Conservation (phyloP, 1,140 invertebrate genomes). For the Halesus radiatus region DNA sequence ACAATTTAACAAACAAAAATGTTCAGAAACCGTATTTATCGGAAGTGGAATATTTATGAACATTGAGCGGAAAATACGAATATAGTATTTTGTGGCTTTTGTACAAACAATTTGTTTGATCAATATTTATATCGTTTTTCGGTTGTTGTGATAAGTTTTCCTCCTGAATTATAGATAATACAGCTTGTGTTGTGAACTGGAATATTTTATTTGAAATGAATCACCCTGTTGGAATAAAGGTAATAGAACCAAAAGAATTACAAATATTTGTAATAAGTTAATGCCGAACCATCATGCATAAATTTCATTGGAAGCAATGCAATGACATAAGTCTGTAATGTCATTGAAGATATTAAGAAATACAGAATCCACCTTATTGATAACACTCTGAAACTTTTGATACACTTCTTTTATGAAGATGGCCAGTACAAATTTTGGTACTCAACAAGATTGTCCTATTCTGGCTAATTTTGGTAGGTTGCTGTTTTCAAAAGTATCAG, state of each 20-base stretch:
- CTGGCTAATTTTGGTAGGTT: too few species aligned
- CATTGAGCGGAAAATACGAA: constrained; percentile 7
- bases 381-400: not conserved
- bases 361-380: too few species aligned
- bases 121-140: constrained; percentile 21
- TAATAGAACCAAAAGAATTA: constrained; percentile 64
- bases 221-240: constrained; percentile 63
- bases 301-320: constrained; percentile 65
- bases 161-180: not conserved
- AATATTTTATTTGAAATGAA: constrained; percentile 56
- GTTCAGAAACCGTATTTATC: too few species aligned
- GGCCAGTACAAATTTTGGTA: too few species aligned
- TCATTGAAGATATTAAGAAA: too few species aligned
- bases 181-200: not conserved
- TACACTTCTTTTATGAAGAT: too few species aligned
- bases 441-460: too few species aligned
- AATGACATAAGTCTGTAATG: too few species aligned
- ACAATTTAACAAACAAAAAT: too few species aligned
- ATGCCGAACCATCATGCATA: constrained; percentile 63
- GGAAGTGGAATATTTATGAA: not conserved
- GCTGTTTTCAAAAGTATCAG: too few species aligned
- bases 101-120: constrained; percentile 30
- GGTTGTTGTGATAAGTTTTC: not conserved
- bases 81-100: too few species aligned
- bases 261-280: constrained; percentile 66